These are phyloP conservation scores for Caenorhabditis uteleia DNA, from an alignment of 2,888 invertebrate species.

Conservation along the genomic window DNA sequence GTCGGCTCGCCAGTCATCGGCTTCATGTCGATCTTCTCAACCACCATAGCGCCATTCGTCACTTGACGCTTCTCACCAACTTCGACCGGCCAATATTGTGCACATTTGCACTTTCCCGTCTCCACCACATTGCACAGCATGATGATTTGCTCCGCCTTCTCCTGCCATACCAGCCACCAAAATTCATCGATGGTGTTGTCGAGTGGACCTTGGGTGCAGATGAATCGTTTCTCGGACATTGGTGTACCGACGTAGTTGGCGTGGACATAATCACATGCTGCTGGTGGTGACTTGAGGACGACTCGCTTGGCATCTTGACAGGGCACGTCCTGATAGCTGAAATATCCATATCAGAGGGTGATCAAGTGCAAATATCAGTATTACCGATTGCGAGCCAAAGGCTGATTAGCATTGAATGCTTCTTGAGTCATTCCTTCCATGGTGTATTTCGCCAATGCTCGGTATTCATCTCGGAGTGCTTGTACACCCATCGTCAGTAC, in stretches of 20 bases:
- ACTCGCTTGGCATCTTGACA: constrained; percentile 54
- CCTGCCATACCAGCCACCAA: constrained; percentile 45
- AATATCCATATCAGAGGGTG: constrained; percentile 27
- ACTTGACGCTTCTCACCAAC: constrained; percentile 24
- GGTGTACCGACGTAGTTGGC: constrained; percentile 56
- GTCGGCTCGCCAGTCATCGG: constrained; percentile 21
- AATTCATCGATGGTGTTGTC: constrained; percentile 46
- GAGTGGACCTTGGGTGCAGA: constrained; percentile 56
- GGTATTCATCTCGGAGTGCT: constrained; percentile 49
- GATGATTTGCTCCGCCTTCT: constrained; percentile 37
- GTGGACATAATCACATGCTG: constrained; percentile 50
- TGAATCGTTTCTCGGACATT: constrained; percentile 44
- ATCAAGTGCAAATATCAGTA: too few relatives aligned
- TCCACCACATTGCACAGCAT: constrained; percentile 59
- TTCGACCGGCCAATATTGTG: constrained; percentile 55
- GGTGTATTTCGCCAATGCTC: constrained; percentile 47
- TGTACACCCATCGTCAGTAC: constrained; percentile 51
- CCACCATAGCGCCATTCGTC: constrained; percentile 6
- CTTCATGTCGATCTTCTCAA: constrained; percentile 24
- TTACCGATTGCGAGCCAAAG: neutral
- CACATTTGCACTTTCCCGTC: constrained; percentile 78
- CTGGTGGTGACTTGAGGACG: constrained; percentile 39
- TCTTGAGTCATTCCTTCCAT: constrained; percentile 44
- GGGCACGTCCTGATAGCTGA: constrained; percentile 57
- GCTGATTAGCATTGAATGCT: constrained; percentile 43